phyloP scores from a whole-genome alignment of 1,140 invertebrate species.

The Antheraea pernyi region DNA sequence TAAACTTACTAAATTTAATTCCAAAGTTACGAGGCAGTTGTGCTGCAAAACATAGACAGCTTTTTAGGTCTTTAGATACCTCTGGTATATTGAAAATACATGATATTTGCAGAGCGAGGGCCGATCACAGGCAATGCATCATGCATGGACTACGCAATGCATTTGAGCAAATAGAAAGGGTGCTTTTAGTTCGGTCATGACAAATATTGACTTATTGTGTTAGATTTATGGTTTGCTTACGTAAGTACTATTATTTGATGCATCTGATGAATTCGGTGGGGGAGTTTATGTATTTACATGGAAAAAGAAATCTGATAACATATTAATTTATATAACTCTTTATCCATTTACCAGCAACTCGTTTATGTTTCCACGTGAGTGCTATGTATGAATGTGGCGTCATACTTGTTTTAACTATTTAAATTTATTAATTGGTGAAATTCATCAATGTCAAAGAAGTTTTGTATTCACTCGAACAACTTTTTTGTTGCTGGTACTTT shows the following conservation, averaged over 20 bases:
- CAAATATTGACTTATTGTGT: slow-evolving; percentile 58
- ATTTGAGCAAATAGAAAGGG: slow-evolving; percentile 60
- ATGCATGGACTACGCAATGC: slow-evolving; percentile 65
- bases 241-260: slow-evolving; percentile 4
- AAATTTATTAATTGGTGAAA: too few species aligned
- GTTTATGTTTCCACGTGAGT: too few species aligned
- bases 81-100: not conserved
- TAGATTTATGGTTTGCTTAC: slow-evolving; percentile 45
- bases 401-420: too few species aligned
- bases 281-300: not conserved
- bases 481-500: too few species aligned
- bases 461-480: too few species aligned
- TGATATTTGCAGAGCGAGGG: not conserved
- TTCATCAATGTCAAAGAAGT: too few species aligned
- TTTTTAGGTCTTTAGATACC: not conserved
- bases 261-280: not conserved
- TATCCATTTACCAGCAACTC: not conserved
- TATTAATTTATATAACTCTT: not conserved
- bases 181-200: slow-evolving; percentile 41
- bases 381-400: too few species aligned
- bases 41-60: not conserved
- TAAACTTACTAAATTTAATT: not conserved
- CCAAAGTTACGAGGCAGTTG: not conserved
- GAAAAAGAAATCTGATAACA: not conserved
- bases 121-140: slow-evolving; percentile 33